Base-by-base conservation (phyloP, 2,113 vertebrate species). In the Hymenochirus boettgeri region DNA sequence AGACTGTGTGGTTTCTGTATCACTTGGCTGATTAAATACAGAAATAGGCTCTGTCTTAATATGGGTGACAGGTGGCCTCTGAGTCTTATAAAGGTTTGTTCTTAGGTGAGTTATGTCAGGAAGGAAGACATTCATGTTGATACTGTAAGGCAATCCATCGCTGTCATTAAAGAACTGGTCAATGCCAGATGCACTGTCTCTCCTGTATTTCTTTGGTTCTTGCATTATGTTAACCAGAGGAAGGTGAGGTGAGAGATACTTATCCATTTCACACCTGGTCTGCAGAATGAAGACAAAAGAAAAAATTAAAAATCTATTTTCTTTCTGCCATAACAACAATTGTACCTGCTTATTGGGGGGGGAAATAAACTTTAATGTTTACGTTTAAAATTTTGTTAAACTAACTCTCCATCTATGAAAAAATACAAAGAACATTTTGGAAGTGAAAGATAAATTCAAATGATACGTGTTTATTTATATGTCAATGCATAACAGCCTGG, bases 71-170 rank as follows among this genome's bases (percentile, higher is more conserved):
- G 84, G 82, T 18, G 87, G 86, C 74, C 89, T 90, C 80, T 89
- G 77, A 1, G 91, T 85, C 82, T 93, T 89, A 81, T 91, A 94
- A 62, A 93, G 83, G 75, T 90, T 90, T 25, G 93, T 91, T 80
- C 91, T 91, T 80, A 97, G 83, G 76, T 94, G 91, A 31, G 91
- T 86, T 67, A 95, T 85, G 50, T 98, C 93, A 0, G 95, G 93
- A 24, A 96, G 88, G 69, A 94, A 91, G 79, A 98, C 86, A 39
- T 93, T 98, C 91, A 97, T 96, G 84, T 96, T 98, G 83, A 95
- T 89, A 70, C 93, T 95, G 84, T 95, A 97, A 35, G 93, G 94
- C 64, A 92, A 77, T 64, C 88, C 77, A 53, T 93, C 89, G 21
- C 89, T 87, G 5, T 95, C 93, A 27, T 82, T 78, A 75, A 98